phyloP scores from a whole-genome alignment of 2,888 invertebrate genomes.

The Synanthedon formicaeformis region DNA sequence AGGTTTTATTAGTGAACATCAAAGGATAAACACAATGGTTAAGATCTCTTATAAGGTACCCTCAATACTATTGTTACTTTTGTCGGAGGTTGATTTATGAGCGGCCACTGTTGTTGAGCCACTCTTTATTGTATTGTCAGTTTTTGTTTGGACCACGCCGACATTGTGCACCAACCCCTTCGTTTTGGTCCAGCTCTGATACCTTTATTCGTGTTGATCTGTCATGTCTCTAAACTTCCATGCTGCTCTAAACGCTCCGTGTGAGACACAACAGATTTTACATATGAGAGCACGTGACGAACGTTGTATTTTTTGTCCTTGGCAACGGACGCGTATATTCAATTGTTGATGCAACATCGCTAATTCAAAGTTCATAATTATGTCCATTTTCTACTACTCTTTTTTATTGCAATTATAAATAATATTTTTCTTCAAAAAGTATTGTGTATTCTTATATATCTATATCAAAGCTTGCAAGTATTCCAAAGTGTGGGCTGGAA shows the following conservation, averaged over 20 bases:
- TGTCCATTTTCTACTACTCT: no score
- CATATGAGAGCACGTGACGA: constrained; percentile 1
- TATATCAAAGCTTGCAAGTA: no score
- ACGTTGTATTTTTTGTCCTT: neutral
- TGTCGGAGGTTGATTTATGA: constrained; percentile 70
- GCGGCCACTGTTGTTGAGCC: constrained; percentile 68
- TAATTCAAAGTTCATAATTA: no score
- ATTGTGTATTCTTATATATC: no score
- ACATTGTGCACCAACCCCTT: constrained; percentile 66
- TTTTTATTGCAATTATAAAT: no score
- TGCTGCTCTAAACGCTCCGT: constrained; percentile 36
- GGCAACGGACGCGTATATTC: neutral
- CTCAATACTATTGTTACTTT: constrained; percentile 70
- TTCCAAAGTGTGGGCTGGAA: no score
- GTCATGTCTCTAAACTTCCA: constrained; percentile 51
- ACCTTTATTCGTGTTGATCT: constrained; percentile 63
- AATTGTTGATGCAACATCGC: neutral
- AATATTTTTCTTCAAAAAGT: no score
- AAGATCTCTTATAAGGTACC: constrained; percentile 71
- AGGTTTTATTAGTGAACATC: constrained; percentile 71
- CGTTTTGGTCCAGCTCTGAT: constrained; percentile 50
- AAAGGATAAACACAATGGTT: constrained; percentile 67
- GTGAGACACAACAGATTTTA: constrained; percentile 25
- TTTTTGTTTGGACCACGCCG: constrained; percentile 66
- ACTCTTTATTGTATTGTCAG: constrained; percentile 66